Percentiles rank a stretch among this genome's conserved stretches.
Conservation (phyloP, 2,113 vertebrate genomes). For the Etheostoma spectabile region DNA sequence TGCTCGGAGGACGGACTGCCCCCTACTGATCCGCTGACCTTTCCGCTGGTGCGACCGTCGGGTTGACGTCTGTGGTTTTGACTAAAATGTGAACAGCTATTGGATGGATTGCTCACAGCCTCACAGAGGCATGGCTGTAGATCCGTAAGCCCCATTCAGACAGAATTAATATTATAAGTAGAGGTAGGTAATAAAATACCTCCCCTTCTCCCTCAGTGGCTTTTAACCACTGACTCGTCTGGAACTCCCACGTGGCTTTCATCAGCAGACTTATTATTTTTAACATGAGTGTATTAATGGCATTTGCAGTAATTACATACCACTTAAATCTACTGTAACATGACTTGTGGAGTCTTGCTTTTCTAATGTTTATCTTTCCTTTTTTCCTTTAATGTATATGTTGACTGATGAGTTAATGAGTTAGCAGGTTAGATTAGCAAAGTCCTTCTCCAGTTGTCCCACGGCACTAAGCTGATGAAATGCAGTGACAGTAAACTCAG, state of each 20-base stretch:
- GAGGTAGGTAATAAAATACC: conserved; percentile 14
- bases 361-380: background rate
- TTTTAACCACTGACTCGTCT: conserved; percentile 11
- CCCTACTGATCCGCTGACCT: background rate
- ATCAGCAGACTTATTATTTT: background rate
- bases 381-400: background rate
- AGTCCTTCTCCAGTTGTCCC: background rate
- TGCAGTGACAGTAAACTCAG: background rate
- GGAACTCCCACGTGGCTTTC: conserved; percentile 13
- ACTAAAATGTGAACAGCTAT: background rate
- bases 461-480: background rate
- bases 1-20: background rate
- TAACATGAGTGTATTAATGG: background rate
- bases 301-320: background rate
- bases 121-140: background rate
- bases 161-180: background rate
- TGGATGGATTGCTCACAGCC: background rate
- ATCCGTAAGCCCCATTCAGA: background rate
- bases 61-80: background rate
- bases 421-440: background rate
- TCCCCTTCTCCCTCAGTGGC: background rate
- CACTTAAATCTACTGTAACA: background rate
- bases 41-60: background rate
- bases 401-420: background rate
- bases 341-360: background rate